A percentile compares a stretch with the other conserved stretches of the same genome.
These are phyloP conservation scores for Anthophora plumipes DNA, from an alignment of 2,888 invertebrate species.

Conservation along the genomic window DNA sequence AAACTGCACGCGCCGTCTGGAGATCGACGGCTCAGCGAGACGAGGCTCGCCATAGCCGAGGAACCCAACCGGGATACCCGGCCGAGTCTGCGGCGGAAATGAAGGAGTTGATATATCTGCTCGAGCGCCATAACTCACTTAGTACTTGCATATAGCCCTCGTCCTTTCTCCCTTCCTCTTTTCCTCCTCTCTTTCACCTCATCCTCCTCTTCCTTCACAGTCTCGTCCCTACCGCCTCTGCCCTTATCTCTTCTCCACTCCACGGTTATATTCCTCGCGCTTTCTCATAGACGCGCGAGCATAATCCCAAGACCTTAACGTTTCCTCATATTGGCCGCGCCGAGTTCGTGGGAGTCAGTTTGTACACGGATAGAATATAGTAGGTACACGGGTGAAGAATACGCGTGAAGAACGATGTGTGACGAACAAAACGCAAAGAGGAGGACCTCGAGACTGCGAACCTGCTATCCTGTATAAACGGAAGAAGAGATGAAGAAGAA, in stretches of 20 bases:
- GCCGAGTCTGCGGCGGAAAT: slow-evolving; percentile 82
- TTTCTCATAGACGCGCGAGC: slow-evolving; percentile 48
- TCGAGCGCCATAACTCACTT: slow-evolving; percentile 82
- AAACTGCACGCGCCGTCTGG: slow-evolving; percentile 54
- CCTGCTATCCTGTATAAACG: slow-evolving; percentile 9
- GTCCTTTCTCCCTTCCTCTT: slow-evolving; percentile 21
- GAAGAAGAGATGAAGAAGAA: no score
- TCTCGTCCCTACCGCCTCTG: slow-evolving; percentile 12
- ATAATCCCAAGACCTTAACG: slow-evolving; percentile 30
- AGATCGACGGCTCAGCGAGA: slow-evolving; percentile 57
- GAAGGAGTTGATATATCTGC: slow-evolving; percentile 83
- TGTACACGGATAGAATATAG: not conserved
- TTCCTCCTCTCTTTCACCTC: slow-evolving; percentile 32
- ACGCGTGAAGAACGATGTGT: slow-evolving; percentile 16
- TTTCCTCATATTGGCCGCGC: slow-evolving; percentile 34
- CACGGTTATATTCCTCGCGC: slow-evolving; percentile 46
- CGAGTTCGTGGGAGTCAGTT: slow-evolving; percentile 44
- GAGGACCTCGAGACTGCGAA: slow-evolving; percentile 55
- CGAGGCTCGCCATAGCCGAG: slow-evolving; percentile 55
- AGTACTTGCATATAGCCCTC: slow-evolving; percentile 77
- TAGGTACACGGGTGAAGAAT: not conserved
- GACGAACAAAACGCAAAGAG: slow-evolving; percentile 40
- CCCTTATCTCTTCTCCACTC: slow-evolving; percentile 34
- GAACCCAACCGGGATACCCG: slow-evolving; percentile 69
- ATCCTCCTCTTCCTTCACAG: not conserved